phyloP scores from a whole-genome alignment of 2,113 vertebrate genomes.

The Nicator chloris region DNA sequence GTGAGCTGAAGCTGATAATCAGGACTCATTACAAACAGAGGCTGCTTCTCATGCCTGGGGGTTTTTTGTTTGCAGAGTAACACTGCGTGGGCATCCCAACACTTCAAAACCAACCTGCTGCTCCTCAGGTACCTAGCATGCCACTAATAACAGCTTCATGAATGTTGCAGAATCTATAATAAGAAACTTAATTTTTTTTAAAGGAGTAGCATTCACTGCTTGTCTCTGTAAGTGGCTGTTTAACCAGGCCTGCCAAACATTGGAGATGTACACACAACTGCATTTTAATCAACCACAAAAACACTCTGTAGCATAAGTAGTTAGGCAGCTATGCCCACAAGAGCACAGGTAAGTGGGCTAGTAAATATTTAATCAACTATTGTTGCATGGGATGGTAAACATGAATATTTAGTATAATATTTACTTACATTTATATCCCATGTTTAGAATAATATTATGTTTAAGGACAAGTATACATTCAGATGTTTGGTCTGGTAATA shows the following conservation, averaged over 20 bases:
- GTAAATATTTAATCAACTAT: constrained; percentile 60
- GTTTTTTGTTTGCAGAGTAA: background rate
- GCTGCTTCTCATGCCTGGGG: background rate
- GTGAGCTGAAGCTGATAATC: background rate
- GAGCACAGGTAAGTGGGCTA: constrained; percentile 30
- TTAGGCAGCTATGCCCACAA: background rate
- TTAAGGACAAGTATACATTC: background rate
- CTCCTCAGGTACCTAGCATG: background rate
- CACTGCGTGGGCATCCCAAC: background rate
- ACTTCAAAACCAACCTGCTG: constrained; percentile 36
- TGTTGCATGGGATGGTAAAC: background rate
- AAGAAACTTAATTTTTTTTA: background rate
- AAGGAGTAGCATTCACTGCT: background rate
- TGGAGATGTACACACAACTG: background rate
- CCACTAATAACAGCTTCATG: background rate
- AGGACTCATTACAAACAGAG: background rate
- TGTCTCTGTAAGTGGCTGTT: constrained; percentile 9
- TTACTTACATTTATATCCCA: constrained; percentile 36
- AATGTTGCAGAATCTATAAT: background rate
- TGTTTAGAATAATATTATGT: background rate
- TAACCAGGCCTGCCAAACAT: background rate
- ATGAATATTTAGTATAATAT: constrained; percentile 48
- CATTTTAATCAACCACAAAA: constrained; percentile 46
- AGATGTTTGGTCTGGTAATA: background rate
- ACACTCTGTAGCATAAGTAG: background rate